Base-by-base conservation (phyloP, 2,113 vertebrate species). In the Phasianus colchicus region DNA sequence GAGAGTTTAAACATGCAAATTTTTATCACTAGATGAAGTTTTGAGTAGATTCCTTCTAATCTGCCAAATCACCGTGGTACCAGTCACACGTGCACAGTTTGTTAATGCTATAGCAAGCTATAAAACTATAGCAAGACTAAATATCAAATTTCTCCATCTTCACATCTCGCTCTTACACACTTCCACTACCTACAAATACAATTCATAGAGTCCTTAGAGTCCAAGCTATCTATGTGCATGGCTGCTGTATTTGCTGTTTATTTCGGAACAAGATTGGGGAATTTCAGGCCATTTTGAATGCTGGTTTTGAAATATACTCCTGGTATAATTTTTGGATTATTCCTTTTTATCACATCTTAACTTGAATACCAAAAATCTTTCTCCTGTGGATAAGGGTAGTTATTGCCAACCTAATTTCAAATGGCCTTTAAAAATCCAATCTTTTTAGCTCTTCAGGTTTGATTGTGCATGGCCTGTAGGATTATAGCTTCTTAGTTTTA, bases 401-500 rank as follows among this genome's bases (percentile, higher is more conserved):
- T 83, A 92, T n/a, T 90, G 90, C 69, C 80, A 91, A 52, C 82
- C 67, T 93, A 76, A 91, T 95, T 95, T 97, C 91, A 94, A 79
- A 91, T 74, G 36, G 75, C 94, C 86, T 95, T 97, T 55, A 89
- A 90, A 95, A 94, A 82, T 91, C 52, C 88, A 75, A 9, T 91
- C 85, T 91, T 95, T 96, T 94, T 71, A 94, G 42, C 63, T 88
- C 25, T 72, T 86, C 92, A 90, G 85, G 36, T 95, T 94, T 97
- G 91, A 93, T 77, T 88, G 69, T 91, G 73, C 57, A 66, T 60
- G 86, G 73, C 38, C 91, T 88, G 90, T 94, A 66, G 86, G 93
- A 96, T 96, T 97, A 96, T 91, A 95, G 57, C 64, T 92, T 94
- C 93, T 95, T 66, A 93, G 86, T 76, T 92, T 96, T 91, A 89